These are phyloP conservation scores for Chionodraco myersi DNA, from an alignment of 2,113 vertebrate species.

Conservation along the genomic window DNA sequence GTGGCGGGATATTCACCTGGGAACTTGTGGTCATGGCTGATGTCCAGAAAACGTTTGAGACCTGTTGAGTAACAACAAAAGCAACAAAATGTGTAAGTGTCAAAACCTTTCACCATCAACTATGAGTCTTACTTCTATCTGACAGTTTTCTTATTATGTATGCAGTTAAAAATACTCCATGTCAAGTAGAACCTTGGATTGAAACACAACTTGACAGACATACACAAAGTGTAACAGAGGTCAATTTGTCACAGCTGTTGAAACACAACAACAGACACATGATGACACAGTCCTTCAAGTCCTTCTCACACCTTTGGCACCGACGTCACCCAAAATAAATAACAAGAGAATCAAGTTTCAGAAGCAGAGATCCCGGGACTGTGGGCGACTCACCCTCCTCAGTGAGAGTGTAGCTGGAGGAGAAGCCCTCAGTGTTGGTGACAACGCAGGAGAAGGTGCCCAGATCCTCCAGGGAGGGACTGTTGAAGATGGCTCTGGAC, in stretches of 20 bases:
- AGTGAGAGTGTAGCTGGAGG: conserved; percentile 93
- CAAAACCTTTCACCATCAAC: not conserved
- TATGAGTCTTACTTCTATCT: not conserved
- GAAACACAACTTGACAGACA: conserved; percentile 9
- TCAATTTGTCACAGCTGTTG: conserved; percentile 43
- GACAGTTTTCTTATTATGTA: not conserved
- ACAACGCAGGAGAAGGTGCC: conserved; percentile 93
- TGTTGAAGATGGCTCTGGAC: conserved; percentile 93
- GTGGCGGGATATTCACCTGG: conserved; percentile 88
- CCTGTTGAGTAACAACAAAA: conserved; percentile 81
- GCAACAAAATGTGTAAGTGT: conserved; percentile 2
- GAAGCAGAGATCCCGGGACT: conserved; percentile 1
- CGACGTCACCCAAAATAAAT: conserved; percentile 32
- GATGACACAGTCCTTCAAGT: conserved; percentile 1
- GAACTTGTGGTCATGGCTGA: conserved; percentile 94
- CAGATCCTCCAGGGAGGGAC: conserved; percentile 92
- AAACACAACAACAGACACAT: conserved; percentile 18
- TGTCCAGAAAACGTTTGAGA: conserved; percentile 91
- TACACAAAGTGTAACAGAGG: not conserved
- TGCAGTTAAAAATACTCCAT: not conserved
- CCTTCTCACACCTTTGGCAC: not conserved
- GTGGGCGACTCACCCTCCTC: conserved; percentile 89
- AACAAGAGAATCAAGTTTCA: conserved; percentile 35
- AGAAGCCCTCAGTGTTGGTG: conserved; percentile 93
- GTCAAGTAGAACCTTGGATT: not conserved